phyloP scores from a whole-genome alignment of 2,797 vertebrate genomes.

The Onychomys torridus region DNA sequence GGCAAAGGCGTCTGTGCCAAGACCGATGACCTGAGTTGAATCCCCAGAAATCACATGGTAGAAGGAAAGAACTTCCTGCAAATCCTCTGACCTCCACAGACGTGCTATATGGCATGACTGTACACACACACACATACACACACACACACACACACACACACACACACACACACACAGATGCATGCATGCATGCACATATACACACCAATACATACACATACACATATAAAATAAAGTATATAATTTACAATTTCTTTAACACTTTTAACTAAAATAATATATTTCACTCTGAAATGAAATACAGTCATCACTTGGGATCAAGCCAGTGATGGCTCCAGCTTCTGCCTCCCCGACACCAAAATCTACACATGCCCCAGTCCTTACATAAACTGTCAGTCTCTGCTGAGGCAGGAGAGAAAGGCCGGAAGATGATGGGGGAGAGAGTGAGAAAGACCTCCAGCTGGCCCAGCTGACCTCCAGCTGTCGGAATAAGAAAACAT shows the following conservation, averaged over 20 bases:
- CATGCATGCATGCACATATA: background rate
- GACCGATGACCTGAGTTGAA: background rate
- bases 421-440: background rate
- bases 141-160: background rate
- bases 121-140: background rate
- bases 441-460: background rate
- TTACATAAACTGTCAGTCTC: background rate
- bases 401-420: background rate
- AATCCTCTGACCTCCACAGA: background rate
- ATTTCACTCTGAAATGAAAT: background rate
- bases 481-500: background rate
- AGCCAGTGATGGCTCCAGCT: background rate
- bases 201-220: background rate
- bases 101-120: background rate
- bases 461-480: background rate
- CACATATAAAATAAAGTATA: background rate
- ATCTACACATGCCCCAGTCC: background rate
- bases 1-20: background rate
- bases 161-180: accelerated
- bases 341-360: background rate
- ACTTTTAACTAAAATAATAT: background rate
- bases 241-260: background rate
- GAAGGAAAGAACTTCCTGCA: background rate
- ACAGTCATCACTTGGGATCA: background rate
- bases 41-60: background rate